These are phyloP conservation scores for Thaumatotibia leucotreta DNA, from an alignment of 1,140 invertebrate genomes.

Conservation along the genomic window DNA sequence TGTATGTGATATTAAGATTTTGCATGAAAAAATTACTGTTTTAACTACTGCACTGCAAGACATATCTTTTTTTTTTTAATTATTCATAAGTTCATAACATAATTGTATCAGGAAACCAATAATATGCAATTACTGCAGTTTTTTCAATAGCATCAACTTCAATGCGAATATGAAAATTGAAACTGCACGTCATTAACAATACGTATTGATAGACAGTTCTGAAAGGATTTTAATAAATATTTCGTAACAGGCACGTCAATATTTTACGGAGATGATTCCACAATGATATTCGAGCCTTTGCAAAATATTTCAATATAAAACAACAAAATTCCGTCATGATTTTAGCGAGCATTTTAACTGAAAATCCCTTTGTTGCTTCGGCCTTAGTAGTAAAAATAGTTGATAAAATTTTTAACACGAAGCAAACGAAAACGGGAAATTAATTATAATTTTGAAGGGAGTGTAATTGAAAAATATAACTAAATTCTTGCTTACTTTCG, in stretches of 20 bases:
- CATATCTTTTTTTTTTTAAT: too few species aligned
- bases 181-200: background rate
- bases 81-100: too few species aligned
- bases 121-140: too few species aligned
- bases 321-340: background rate
- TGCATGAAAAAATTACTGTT: too few species aligned
- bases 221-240: background rate
- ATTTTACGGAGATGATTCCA: background rate
- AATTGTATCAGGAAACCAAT: too few species aligned
- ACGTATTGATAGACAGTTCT: background rate
- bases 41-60: too few species aligned
- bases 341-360: background rate
- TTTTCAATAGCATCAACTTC: background rate
- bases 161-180: background rate
- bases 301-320: background rate
- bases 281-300: background rate
- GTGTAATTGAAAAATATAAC: conserved; percentile 51
- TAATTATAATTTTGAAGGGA: conserved; percentile 4
- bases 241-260: background rate
- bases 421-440: background rate
- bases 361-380: background rate
- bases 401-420: background rate
- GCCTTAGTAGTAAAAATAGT: too few species aligned
- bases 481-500: conserved; percentile 33
- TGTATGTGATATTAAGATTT: too few species aligned